Conservation (phyloP, 2,797 vertebrate species). For the Aldrovandia affinis region DNA sequence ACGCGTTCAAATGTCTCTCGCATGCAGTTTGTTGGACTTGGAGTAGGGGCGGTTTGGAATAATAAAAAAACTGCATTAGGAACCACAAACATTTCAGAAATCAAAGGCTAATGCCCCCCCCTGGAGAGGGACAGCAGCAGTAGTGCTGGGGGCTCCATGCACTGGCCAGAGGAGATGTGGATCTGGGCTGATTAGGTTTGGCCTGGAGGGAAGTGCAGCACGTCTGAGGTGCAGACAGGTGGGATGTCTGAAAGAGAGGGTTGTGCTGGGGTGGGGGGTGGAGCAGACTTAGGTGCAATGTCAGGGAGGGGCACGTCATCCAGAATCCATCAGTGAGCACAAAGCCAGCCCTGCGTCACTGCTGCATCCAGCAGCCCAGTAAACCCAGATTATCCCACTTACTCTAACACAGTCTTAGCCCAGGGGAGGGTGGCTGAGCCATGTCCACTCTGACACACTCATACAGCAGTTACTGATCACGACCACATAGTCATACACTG, state of each 20-base stretch:
- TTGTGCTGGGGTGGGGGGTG: slow-evolving; percentile 30
- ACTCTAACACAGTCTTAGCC: slow-evolving; percentile 61
- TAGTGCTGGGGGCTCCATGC: neutral
- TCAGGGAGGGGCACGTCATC: slow-evolving; percentile 60
- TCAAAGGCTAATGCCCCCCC: too few species aligned
- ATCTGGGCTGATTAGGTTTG: neutral
- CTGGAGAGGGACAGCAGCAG: neutral
- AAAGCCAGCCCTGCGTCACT: slow-evolving; percentile 73
- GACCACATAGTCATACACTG: neutral
- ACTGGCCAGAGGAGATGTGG: neutral
- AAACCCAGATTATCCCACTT: slow-evolving; percentile 80
- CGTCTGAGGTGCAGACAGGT: too few species aligned
- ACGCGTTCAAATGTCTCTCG: neutral
- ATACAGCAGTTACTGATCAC: neutral
- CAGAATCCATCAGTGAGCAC: slow-evolving; percentile 64
- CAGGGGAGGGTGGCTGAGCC: slow-evolving; percentile 29
- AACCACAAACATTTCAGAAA: neutral
- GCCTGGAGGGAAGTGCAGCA: neutral
- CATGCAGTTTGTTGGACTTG: neutral
- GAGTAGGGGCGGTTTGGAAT: neutral
- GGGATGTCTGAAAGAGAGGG: slow-evolving; percentile 35
- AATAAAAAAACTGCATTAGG: neutral
- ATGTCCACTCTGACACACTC: slow-evolving; percentile 1
- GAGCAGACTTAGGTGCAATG: slow-evolving; percentile 34
- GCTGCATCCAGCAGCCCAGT: slow-evolving; percentile 66